Conservation (phyloP, 2,797 vertebrate genomes). For the Cynopterus sphinx region DNA sequence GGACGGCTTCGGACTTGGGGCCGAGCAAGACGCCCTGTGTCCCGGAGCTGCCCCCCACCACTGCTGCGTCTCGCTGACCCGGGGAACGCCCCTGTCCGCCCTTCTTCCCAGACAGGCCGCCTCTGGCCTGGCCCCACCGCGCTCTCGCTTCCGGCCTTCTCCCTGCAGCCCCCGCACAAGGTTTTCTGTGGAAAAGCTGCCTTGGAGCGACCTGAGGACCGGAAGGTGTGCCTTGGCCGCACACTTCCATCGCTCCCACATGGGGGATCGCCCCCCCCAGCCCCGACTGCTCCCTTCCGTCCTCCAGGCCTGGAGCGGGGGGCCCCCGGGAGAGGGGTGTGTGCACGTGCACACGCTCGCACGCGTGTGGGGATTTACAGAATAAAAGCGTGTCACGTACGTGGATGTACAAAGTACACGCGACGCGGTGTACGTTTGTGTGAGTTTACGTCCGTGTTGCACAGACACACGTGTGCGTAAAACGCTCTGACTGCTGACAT, state of each 20-base stretch:
- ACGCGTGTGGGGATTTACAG: no score
- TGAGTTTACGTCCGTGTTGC: neutral
- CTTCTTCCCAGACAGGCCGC: no score
- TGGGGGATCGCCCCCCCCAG: accelerated
- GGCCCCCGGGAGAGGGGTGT: no score
- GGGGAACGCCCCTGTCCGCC: neutral
- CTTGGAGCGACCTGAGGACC: neutral
- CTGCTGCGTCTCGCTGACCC: neutral
- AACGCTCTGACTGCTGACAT: neutral
- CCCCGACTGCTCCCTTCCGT: accelerated
- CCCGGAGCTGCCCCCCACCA: neutral
- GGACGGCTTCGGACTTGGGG: accelerated
- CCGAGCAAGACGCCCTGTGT: neutral
- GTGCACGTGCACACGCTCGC: no score
- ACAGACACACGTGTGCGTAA: accelerated
- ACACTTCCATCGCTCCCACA: accelerated
- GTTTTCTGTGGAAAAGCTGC: neutral
- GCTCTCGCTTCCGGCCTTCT: neutral
- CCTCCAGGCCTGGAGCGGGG: neutral
- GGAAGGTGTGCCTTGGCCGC: neutral
- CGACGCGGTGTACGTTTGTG: no score
- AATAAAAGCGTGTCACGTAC: no score
- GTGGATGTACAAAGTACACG: no score
- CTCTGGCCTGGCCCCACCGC: accelerated
- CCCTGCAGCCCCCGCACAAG: neutral